phyloP scores from a whole-genome alignment of 1,140 invertebrate genomes.

The Aphelinus certus region DNA sequence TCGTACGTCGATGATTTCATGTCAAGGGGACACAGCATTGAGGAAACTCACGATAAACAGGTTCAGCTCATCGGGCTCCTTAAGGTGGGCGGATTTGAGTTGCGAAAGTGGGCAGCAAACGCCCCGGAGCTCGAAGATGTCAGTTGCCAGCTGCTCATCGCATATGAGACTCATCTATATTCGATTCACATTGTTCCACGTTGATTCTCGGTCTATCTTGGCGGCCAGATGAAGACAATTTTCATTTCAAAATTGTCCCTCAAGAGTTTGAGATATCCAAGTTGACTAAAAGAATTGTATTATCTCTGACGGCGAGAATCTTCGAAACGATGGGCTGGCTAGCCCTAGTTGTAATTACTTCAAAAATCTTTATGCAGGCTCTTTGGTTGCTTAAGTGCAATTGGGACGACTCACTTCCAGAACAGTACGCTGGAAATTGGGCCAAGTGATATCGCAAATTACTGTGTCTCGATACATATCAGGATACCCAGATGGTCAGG shows the following conservation, averaged over 20 bases:
- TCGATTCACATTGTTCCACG: too few species aligned
- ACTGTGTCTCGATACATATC: too few species aligned
- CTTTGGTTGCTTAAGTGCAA: not conserved
- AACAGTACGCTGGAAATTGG: not conserved
- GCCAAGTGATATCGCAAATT: too few species aligned
- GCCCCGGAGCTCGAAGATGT: too few species aligned
- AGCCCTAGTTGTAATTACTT: not conserved
- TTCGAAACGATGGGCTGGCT: not conserved
- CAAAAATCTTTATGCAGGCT: not conserved
- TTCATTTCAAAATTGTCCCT: too few species aligned
- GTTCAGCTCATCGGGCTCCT: too few species aligned
- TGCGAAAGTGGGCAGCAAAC: not conserved
- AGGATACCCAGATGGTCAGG: too few species aligned
- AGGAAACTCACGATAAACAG: too few species aligned
- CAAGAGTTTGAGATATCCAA: not conserved
- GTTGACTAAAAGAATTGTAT: not conserved
- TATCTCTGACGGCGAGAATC: not conserved
- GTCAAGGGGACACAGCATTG: not conserved
- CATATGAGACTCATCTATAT: too few species aligned
- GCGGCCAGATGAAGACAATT: too few species aligned
- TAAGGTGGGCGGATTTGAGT: not conserved
- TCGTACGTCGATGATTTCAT: not conserved
- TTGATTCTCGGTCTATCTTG: too few species aligned
- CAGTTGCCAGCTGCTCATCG: too few species aligned
- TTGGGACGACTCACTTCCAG: not conserved